phyloP scores from a whole-genome alignment of 2,113 vertebrate species.

The Syngnathoides biaculeatus region DNA sequence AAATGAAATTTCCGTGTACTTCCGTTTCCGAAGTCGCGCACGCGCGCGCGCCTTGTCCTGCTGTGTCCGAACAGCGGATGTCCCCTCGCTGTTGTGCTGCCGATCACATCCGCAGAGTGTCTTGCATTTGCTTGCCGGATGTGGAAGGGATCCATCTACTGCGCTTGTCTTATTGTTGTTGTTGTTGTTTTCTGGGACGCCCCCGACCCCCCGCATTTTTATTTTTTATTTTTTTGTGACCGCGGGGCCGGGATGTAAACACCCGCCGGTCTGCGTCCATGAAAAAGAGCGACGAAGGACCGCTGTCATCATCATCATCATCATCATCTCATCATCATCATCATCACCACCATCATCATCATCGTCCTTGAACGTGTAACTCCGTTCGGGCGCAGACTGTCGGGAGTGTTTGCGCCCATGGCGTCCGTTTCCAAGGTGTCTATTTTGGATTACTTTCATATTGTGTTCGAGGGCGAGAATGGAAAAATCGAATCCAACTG shows the following conservation, averaged over 20 bases:
- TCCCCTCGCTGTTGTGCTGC: conserved; percentile 23
- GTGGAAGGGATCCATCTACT: conserved; percentile 24
- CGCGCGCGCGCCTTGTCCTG: conserved; percentile 7
- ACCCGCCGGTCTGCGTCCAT: conserved; percentile 51
- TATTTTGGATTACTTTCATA: conserved; percentile 80
- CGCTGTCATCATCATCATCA: conserved; percentile 22
- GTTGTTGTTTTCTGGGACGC: no score
- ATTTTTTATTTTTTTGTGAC: conserved; percentile 25
- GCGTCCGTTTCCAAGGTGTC: conserved; percentile 78
- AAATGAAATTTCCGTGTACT: conserved; percentile 43
- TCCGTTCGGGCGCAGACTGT: conserved; percentile 47
- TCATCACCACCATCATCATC: conserved; percentile 6
- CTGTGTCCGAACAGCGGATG: conserved; percentile 43
- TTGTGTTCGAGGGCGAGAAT: conserved; percentile 80
- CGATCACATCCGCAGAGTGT: conserved; percentile 46
- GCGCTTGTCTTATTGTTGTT: conserved; percentile 18
- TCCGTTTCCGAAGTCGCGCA: conserved; percentile 41
- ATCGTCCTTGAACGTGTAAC: conserved; percentile 21
- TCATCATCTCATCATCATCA: background rate
- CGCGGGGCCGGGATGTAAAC: conserved; percentile 46
- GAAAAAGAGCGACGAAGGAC: conserved; percentile 41
- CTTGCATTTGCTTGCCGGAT: conserved; percentile 20
- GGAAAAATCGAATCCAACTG: conserved; percentile 81
- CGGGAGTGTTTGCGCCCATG: conserved; percentile 58
- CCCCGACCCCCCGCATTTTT: no score